Base-by-base conservation (phyloP, 2,888 invertebrate species). In the Adela reaumurella region DNA sequence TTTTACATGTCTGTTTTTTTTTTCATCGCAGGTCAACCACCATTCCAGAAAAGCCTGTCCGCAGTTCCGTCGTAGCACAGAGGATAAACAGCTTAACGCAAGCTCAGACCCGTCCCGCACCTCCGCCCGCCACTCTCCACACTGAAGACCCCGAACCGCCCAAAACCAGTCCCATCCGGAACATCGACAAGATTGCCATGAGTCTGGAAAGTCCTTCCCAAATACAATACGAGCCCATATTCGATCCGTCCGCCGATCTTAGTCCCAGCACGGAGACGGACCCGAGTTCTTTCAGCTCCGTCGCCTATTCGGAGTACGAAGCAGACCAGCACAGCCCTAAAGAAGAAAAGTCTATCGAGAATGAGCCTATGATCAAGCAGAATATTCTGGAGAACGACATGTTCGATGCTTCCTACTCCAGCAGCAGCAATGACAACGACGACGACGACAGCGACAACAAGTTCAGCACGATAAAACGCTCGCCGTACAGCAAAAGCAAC, bases 391-490 rank as follows among this genome's bases (percentile, higher is more conserved):
- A 79, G 19, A 79, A 80, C 43, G 79, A 80, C 47, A 78, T 77
- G 69, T 79, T 78, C 49, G 80, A 80, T 19, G 67, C 79, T 0
- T 77, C 80, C 0, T 76, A 79, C 47, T 79, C 78, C 0, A 53
- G 52, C 2, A 78, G 78, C 56, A 77, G 78, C 0, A 74, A 78
- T 28, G 83, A 84, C 45, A 74, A 82, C 19, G 84, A 83, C 19
- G 80, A 83, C 45, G 82, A 85, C 29, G 87, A 87, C 48, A 83
- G 84, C 48, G 83, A 84, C 50, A 87, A 87, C 62, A 87, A 87
- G 63, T 88, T 84, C 62, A 87, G 87, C 44, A 88, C 88, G 17
- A 88, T 88, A 43, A 88, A 88, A 55, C 63, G 88, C 49, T 88
- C 86, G 42, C 87, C 87, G 44, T 83, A 85, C 52, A 83, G 81